These are phyloP conservation scores for Himalopsyche japonica DNA, from an alignment of 2,888 invertebrate genomes.

Conservation along the genomic window DNA sequence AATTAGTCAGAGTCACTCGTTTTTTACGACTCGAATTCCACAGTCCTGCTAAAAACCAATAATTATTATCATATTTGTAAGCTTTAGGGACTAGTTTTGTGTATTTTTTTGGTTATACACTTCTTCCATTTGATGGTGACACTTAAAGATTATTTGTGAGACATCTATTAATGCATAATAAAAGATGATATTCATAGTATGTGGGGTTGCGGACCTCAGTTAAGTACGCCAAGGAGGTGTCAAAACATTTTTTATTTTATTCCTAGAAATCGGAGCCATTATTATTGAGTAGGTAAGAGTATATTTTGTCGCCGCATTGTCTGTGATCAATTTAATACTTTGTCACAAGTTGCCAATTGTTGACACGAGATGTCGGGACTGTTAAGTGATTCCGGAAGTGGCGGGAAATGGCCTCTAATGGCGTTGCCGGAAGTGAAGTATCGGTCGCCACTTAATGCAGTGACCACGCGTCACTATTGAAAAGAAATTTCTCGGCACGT, in stretches of 20 bases:
- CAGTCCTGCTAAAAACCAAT: too few species aligned
- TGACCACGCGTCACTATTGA: neutral
- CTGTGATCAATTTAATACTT: neutral
- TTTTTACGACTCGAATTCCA: too few species aligned
- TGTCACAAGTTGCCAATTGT: constrained; percentile 2
- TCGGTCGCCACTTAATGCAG: constrained; percentile 4
- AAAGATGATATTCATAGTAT: too few species aligned
- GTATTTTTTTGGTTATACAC: too few species aligned
- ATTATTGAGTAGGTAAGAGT: neutral
- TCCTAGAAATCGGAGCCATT: neutral
- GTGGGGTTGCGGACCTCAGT: neutral
- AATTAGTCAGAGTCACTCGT: too few species aligned
- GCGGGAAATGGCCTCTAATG: constrained; percentile 39
- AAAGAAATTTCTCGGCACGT: too few species aligned
- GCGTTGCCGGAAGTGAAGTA: constrained; percentile 35
- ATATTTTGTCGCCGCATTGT: neutral
- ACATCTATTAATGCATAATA: too few species aligned
- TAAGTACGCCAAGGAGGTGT: neutral
- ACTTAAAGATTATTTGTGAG: too few species aligned
- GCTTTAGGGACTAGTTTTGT: too few species aligned
- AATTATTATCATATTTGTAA: too few species aligned
- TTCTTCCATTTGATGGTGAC: too few species aligned
- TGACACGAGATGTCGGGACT: constrained; percentile 22
- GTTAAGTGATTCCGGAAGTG: constrained; percentile 38
- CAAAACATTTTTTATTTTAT: constrained; percentile 12